Percentiles rank a stretch among this genome's conserved stretches.
Conservation (phyloP, 2,113 vertebrate species). For the Synodontis membranacea region DNA sequence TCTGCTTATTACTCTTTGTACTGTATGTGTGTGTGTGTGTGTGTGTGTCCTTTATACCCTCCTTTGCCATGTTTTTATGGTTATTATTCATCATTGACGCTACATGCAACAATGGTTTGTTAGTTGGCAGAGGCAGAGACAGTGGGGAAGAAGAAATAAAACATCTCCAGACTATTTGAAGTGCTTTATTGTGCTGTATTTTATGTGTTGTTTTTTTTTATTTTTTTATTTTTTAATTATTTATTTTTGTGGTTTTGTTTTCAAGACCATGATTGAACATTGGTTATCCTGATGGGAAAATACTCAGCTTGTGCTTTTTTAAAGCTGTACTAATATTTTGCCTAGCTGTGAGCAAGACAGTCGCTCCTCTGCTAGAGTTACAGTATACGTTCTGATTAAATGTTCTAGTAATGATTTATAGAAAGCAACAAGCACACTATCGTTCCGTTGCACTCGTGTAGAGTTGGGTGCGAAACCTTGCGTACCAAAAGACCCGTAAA, state of each 20-base stretch:
- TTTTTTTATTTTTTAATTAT: neutral
- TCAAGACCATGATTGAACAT: neutral
- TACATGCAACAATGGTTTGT: conserved; percentile 46
- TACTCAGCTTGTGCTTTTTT: neutral
- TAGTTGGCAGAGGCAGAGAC: conserved; percentile 14
- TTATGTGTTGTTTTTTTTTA: neutral
- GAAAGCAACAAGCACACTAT: neutral
- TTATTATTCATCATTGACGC: conserved; percentile 53
- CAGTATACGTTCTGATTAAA: neutral
- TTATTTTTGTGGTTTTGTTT: neutral
- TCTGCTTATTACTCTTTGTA: conserved; percentile 51
- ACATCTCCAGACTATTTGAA: neutral
- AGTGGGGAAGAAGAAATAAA: neutral
- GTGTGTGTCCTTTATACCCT: conserved; percentile 15
- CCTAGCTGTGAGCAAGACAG: neutral
- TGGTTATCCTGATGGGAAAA: neutral
- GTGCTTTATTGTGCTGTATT: neutral
- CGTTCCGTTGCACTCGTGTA: neutral
- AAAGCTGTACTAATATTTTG: neutral
- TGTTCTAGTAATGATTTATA: neutral
- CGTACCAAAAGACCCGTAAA: neutral
- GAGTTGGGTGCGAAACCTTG: neutral
- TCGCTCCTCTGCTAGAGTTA: too few relatives aligned
- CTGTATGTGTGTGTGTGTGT: conserved; percentile 39
- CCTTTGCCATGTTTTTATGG: conserved; percentile 47